phyloP scores from a whole-genome alignment of 1,140 invertebrate genomes.

The Drosophila murphyi region DNA sequence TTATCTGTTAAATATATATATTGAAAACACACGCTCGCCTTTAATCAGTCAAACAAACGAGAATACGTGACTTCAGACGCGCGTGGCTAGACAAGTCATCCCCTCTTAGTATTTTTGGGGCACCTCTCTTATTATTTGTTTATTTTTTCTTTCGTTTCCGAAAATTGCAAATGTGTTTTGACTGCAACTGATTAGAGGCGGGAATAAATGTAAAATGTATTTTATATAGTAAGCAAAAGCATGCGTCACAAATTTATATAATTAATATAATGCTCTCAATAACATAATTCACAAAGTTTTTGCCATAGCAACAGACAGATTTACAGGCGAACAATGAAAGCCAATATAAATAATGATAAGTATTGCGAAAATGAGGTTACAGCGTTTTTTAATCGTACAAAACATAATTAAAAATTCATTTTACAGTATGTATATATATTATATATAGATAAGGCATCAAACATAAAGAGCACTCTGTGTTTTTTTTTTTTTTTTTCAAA shows the following conservation, averaged over 20 bases:
- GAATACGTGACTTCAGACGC: slow-evolving; percentile 57
- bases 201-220: slow-evolving; percentile 40
- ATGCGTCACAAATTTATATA: slow-evolving; percentile 46
- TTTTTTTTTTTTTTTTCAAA: neutral
- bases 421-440: neutral
- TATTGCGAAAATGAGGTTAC: slow-evolving; percentile 7
- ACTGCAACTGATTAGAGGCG: neutral
- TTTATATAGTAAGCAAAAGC: slow-evolving; percentile 53
- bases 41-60: slow-evolving; percentile 39
- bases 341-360: slow-evolving; percentile 14
- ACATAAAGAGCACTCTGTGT: neutral
- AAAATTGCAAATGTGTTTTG: slow-evolving; percentile 19
- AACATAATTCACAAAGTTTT: slow-evolving; percentile 12
- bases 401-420: neutral
- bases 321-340: slow-evolving; percentile 18
- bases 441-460: neutral
- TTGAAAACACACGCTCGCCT: slow-evolving; percentile 34
- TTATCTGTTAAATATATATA: slow-evolving; percentile 19
- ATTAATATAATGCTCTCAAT: slow-evolving; percentile 41
- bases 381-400: neutral
- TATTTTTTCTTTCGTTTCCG: slow-evolving; percentile 6
- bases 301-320: slow-evolving; percentile 27
- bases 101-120: slow-evolving; percentile 43
- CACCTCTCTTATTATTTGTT: slow-evolving; percentile 32
- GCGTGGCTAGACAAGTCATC: slow-evolving; percentile 50